Base-by-base conservation (phyloP, 2,113 vertebrate species). In the Heloderma charlesbogerti region DNA sequence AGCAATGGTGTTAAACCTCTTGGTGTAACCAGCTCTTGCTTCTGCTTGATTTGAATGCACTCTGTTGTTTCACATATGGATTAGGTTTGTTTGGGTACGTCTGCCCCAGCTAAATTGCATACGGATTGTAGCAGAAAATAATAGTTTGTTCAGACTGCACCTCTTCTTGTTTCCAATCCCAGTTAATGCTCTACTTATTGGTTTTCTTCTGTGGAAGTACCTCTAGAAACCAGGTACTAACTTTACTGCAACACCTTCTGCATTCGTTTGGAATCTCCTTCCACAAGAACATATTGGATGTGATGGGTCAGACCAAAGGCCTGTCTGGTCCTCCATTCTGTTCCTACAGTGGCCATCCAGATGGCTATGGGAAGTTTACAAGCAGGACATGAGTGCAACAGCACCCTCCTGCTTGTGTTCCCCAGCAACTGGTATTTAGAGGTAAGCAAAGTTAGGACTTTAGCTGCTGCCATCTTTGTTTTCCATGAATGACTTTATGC, bases 1-100 rank as follows among this genome's bases (percentile, higher is more conserved):
- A 63, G 18, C 3, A 80, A 92, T 92, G 69, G 90, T 91, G 93
- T 78, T 78, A 86, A 94, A 89, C 74, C 54, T 0, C 83, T 86
- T 84, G 86, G 93, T 92, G 87, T 80, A 54, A 89, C 54, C 51
- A 25, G 83, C 86, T 18, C 4, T 84, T 85, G 0, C 34, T 18
- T 85, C 0, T 0, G 4, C 77, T n/a, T 48, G 85, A 67, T 72
- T 89, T 74, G 87, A 13, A 60, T 91, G 57, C 91, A 54, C 69
- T 91, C 86, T 94, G 45, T 83, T 90, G 48, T 91, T 94, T 88
- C 51, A 20, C 25, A 34, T 27, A 37, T 22, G 57, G 54, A 29
- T 31, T 79, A 34, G 20, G 29, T 34, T 90, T 84, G 81, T 43
- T 77, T 75, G 40, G 40, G n/a, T 75, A 22, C 75, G 20, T 48